phyloP scores from a whole-genome alignment of 2,888 invertebrate species.

The Nymphalis c-album region DNA sequence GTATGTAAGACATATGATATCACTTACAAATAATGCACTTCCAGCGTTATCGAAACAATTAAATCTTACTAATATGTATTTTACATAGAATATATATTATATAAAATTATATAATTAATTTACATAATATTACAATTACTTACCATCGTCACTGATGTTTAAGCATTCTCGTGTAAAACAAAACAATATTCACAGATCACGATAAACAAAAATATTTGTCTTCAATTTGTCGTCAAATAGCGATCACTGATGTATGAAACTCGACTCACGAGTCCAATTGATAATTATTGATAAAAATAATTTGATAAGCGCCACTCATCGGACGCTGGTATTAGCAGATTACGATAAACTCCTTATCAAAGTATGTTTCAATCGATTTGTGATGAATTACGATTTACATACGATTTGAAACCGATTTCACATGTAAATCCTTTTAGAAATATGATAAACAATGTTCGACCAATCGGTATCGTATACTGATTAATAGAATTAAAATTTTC shows the following conservation, averaged over 20 bases:
- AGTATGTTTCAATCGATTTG: conserved; percentile 44
- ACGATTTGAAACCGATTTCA: conserved; percentile 19
- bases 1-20: no score
- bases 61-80: neutral
- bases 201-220: conserved; percentile 27
- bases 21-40: no score
- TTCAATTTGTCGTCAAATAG: conserved; percentile 22
- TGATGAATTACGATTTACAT: conserved; percentile 46
- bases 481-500: neutral
- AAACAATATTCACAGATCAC: conserved; percentile 21
- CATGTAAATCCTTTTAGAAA: conserved; percentile 14
- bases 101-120: neutral
- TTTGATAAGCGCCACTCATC: conserved; percentile 65
- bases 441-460: conserved; percentile 18
- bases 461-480: conserved; percentile 1
- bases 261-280: conserved; percentile 17
- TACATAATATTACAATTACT: conserved; percentile 17
- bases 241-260: conserved; percentile 29
- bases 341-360: conserved; percentile 54
- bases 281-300: conserved; percentile 36
- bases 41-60: no score
- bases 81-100: no score
- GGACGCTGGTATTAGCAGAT: conserved; percentile 57
- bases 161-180: conserved; percentile 24
- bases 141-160: conserved; percentile 37